A percentile compares a stretch with the other conserved stretches of the same genome.
Evolutionary conservation across 37 sponge, comb jelly and placozoan genomes (phyloP).

Genomic region (Crambe crambe): DNA sequence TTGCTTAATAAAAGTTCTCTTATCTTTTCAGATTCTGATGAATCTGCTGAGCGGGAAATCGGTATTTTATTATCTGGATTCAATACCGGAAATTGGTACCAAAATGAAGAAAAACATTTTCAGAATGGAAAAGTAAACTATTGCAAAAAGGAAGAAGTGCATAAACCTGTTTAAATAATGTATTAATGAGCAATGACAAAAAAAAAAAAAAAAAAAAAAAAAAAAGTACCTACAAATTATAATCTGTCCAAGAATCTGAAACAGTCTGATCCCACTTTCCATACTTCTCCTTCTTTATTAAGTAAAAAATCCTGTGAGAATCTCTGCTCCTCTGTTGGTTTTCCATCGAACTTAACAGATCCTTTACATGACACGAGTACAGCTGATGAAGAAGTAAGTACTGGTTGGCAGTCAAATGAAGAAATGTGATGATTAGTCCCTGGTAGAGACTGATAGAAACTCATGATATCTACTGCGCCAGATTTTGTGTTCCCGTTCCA

Average conservation of each 20-base stretch:
- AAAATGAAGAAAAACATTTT: slow-evolving; percentile 32
- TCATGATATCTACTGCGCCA: slow-evolving; percentile 45
- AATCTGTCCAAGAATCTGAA: slow-evolving; percentile 50
- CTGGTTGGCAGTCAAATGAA: slow-evolving; percentile 75
- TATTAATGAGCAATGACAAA: neutral
- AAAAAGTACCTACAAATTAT: neutral
- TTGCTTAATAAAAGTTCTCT: too few relatives aligned
- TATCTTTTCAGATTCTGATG: slow-evolving; percentile 25
- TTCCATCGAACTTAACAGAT: slow-evolving; percentile 56
- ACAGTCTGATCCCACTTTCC: slow-evolving; percentile 81
- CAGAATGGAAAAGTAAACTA: neutral
- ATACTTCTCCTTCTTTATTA: slow-evolving; percentile 61
- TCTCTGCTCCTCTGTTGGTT: slow-evolving; percentile 3
- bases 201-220: neutral
- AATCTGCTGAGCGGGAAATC: slow-evolving; percentile 50
- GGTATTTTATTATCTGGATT: slow-evolving; percentile 72
- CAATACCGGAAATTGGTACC: slow-evolving; percentile 43
- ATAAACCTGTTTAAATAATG: neutral
- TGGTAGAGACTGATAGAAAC: slow-evolving; percentile 72
- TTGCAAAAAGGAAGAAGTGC: neutral
- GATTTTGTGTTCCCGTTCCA: slow-evolving; percentile 72
- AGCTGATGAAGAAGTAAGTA: slow-evolving; percentile 26
- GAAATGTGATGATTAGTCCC: slow-evolving; percentile 43
- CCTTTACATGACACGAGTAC: slow-evolving; percentile 70
- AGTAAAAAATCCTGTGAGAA: slow-evolving; percentile 75